phyloP scores from a whole-genome alignment of 2,888 invertebrate genomes.

The Epiblema foenella region DNA sequence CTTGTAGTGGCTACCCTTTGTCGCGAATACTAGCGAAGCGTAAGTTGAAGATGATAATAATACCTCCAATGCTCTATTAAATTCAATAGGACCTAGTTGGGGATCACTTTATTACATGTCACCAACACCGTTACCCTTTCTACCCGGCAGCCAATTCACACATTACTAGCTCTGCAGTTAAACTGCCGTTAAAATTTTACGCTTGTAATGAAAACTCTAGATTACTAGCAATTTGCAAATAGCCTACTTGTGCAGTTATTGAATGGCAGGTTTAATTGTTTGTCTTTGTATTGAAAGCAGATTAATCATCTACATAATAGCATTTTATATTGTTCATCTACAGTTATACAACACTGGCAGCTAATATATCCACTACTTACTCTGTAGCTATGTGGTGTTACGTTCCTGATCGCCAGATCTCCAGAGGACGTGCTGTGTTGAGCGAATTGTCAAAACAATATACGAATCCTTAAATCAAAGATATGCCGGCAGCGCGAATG shows the following conservation, averaged over 20 bases:
- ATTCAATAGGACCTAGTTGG: neutral
- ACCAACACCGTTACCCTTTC: neutral
- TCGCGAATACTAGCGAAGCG: too few species aligned
- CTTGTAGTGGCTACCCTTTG: too few species aligned
- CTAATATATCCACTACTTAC: neutral
- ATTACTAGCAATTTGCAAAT: constrained; percentile 12
- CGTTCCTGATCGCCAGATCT: too few species aligned
- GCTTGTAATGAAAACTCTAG: constrained; percentile 3
- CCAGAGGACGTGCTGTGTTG: too few species aligned
- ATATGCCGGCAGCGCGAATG: too few species aligned
- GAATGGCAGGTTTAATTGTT: neutral
- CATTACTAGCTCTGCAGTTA: constrained; percentile 5
- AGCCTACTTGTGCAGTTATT: constrained; percentile 18
- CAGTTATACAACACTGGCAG: neutral
- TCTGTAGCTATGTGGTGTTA: too few species aligned
- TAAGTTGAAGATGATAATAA: neutral
- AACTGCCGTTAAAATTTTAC: constrained; percentile 8
- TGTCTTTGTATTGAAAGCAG: neutral
- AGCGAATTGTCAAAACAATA: too few species aligned
- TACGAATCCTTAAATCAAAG: too few species aligned
- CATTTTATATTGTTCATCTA: neutral
- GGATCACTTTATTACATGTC: neutral
- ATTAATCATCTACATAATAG: neutral
- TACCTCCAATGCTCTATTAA: neutral
- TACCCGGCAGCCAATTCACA: neutral